A percentile compares a stretch with the other conserved stretches of the same genome.
phyloP scores from a whole-genome alignment of 2,113 vertebrate species.

The Burhinus bistriatus region DNA sequence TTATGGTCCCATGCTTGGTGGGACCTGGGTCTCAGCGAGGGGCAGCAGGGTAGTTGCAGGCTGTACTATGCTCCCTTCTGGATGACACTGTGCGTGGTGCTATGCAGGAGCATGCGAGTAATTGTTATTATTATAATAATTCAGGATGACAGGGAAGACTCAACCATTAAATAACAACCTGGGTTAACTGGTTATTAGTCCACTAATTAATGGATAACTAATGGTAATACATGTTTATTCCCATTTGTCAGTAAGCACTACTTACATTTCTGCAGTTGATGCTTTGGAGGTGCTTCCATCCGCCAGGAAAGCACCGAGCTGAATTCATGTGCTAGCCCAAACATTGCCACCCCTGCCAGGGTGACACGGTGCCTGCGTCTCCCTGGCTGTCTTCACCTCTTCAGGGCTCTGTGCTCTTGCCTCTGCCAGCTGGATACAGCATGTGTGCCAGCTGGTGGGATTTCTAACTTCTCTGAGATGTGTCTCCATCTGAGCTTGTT shows the following conservation, averaged over 20 bases:
- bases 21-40: background rate
- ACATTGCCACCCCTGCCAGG: background rate
- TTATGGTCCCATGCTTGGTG: background rate
- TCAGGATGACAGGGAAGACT: background rate
- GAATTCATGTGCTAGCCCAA: background rate
- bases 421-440: slow-evolving; percentile 11
- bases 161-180: background rate
- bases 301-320: background rate
- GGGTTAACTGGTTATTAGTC: background rate
- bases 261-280: background rate
- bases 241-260: background rate
- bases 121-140: background rate
- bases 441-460: background rate
- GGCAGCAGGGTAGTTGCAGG: background rate
- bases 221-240: background rate
- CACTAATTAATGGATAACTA: background rate
- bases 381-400: background rate
- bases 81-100: background rate
- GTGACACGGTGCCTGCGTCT: background rate
- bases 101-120: background rate
- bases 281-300: background rate
- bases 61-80: background rate
- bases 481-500: background rate
- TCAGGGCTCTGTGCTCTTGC: background rate
- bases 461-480: background rate